Base-by-base conservation (phyloP, 2,888 invertebrate species). In the Meiosimyza decipiens region DNA sequence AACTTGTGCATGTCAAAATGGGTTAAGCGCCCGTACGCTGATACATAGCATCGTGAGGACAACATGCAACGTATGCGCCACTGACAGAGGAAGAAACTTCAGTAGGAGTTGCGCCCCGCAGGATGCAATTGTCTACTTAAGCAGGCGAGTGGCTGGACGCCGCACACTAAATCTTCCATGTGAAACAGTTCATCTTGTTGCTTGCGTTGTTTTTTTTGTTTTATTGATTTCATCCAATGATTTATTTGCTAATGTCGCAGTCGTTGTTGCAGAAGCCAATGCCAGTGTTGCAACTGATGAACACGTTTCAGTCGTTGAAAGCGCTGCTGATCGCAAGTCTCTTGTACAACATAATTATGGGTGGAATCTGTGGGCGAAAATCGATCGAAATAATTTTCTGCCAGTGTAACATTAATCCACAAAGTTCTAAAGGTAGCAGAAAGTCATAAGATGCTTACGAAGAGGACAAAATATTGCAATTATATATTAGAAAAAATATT, bases 61-160 rank as follows among this genome's bases (percentile, higher is more conserved):
- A 16, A 40, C 40, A 40, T 40, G 40, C 40, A 40, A 6, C 40
- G 40, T 40, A 40, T 40, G 40, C 40, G 40, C 40, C 40, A 40
- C 40, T 40, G 9, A 40, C 40, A 40, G 40, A 40, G 40, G n/a
- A 62, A 16, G 60, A 16, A 50, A 63, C 63, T 75, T 75, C 76
- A 77, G 77, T 78, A 77, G 77, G 77, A 80, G 79, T 78, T 81
- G 77, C 77, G 80, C 83, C 82, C 82, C 82, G 82, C 82, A 81
- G 84, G 83, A 84, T 82, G 81, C 83, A 83, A 83, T 84, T 84
- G 84, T 83, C 83, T 83, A 78, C 83, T 81, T 84, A 83, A 84
- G 81, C 81, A 40, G 81, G 77, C 80, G 79, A 63, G 18, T 52
- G 50, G 52, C 50, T 22, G 52, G 40, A 40, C 16, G 57, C 57